Evolutionary conservation across 2,888 invertebrate species (phyloP), one percentile per base, ranked within the genome.

Genomic region (Nezara viridula): DNA sequence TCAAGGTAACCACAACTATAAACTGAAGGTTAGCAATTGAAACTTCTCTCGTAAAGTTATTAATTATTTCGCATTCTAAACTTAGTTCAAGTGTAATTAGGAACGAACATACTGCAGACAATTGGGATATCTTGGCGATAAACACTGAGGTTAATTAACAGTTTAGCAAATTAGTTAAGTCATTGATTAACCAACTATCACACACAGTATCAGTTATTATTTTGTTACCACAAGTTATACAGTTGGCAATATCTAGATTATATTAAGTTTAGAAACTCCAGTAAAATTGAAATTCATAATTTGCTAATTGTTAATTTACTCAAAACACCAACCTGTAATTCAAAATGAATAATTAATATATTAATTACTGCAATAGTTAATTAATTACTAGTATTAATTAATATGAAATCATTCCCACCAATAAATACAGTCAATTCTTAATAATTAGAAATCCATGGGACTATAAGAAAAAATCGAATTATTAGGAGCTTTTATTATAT

Each of bases 71-170:
- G 27, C 60, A 60, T 27, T 60, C 60, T 27, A 60, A 55, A 60
- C 60, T 60, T 60, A 60, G 60, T 14, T 60, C 60, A 27, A 60
- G 60, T 60, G 60, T 27, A n/a, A 60, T 60, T 27, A 60, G 60
- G 21, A 27, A 14, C 12, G 60, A 60, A 60, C 60, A 60, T 60
- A 27, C 27, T 27, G 27, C 27, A 60, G 27, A 60, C 60, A 60
- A 60, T 60, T 27, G 19, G 60, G 27, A 60, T 27, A 60, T 60
- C 60, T 60, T 60, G 12, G 27, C 14, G 14, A 60, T 60, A 60
- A 55, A n/a, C 55, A 55, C 55, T n/a, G 55, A n/a, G n/a, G 10
- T 24, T 27, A 60, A 60, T 60, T 60, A 27, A n/a, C 27, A 27
- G n/a, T n/a, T n/a, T 3, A 60, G 12, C 60, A 27, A 27, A 60